These are phyloP conservation scores for Sebastolobus alascanus DNA, from an alignment of 2,797 vertebrate genomes.

Conservation along the genomic window DNA sequence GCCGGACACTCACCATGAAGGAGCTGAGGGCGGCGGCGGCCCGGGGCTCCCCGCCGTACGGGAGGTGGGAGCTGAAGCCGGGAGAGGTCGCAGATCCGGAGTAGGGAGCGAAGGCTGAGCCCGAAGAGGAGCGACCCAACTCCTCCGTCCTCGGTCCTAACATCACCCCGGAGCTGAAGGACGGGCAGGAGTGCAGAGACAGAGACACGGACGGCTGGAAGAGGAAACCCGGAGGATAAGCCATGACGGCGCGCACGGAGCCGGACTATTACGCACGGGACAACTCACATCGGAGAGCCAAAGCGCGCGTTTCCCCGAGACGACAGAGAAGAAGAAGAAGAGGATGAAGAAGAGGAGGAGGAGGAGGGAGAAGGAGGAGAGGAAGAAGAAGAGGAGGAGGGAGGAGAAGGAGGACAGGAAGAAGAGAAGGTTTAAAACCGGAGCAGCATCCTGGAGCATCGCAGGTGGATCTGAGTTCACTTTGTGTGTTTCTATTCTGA, in stretches of 20 bases:
- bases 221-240: conserved; percentile 95
- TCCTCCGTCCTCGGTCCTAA: conserved; percentile 92
- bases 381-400: neutral
- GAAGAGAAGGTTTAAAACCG: neutral
- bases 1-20: conserved; percentile 90
- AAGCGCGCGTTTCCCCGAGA: conserved; percentile 22
- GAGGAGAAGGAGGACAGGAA: neutral
- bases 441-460: conserved; percentile 50
- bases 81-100: conserved; percentile 90
- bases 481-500: conserved; percentile 23
- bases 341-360: neutral
- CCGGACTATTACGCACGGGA: conserved; percentile 45
- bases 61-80: conserved; percentile 90
- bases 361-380: neutral
- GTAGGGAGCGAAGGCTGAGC: conserved; percentile 96
- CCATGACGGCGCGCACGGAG: conserved; percentile 84
- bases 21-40: conserved; percentile 89
- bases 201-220: conserved; percentile 93
- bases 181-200: conserved; percentile 91
- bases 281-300: conserved; percentile 53
- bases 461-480: conserved; percentile 28
- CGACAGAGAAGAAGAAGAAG: neutral
- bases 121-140: conserved; percentile 90
- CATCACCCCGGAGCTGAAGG: conserved; percentile 90
- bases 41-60: conserved; percentile 91